phyloP scores from a whole-genome alignment of 2,113 vertebrate genomes.

The Oncorhynchus tshawytscha region DNA sequence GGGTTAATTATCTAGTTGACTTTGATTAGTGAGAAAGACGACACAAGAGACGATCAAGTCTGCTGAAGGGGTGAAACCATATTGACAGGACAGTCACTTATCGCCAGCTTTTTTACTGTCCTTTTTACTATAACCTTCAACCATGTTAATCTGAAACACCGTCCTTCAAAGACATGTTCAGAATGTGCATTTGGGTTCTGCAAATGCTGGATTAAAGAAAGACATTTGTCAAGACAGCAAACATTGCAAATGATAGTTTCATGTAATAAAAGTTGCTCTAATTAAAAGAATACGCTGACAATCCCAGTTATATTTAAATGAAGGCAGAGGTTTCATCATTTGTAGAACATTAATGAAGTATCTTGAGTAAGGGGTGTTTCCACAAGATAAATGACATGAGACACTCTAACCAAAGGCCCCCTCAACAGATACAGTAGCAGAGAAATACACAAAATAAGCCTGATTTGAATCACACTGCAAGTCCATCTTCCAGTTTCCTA shows the following conservation, averaged over 20 bases:
- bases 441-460: slow-evolving; percentile 39
- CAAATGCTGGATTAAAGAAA: no score
- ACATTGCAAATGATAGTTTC: no score
- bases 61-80: slow-evolving; percentile 1
- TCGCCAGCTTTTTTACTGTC: neutral
- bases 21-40: slow-evolving; percentile 33
- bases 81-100: slow-evolving; percentile 24
- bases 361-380: neutral
- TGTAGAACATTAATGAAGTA: slow-evolving; percentile 44
- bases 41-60: neutral
- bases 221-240: no score
- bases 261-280: no score
- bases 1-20: slow-evolving; percentile 38
- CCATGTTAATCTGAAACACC: slow-evolving; percentile 2
- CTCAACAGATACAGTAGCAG: slow-evolving; percentile 30
- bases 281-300: no score
- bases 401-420: slow-evolving; percentile 2
- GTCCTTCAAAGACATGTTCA: neutral
- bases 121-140: neutral
- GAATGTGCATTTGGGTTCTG: no score
- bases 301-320: neutral
- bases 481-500: slow-evolving; percentile 57
- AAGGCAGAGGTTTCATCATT: slow-evolving; percentile 10
- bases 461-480: slow-evolving; percentile 54
- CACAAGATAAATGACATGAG: slow-evolving; percentile 11